Evolutionary conservation across 2,888 invertebrate species (phyloP), one percentile per base, ranked within the genome.

Genomic region (Rugalucina vietnamica): DNA sequence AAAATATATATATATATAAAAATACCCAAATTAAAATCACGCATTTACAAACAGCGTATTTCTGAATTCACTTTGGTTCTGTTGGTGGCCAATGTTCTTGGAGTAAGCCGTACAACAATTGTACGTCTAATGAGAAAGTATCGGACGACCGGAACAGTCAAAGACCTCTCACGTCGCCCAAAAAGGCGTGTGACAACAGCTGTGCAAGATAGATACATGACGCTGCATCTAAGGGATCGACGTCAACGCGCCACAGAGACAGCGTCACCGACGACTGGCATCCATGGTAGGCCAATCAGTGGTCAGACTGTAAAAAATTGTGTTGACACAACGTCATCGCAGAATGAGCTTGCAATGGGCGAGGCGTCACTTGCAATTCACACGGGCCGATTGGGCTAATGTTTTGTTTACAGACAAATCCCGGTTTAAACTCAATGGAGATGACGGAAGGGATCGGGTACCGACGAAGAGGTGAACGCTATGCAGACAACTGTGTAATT

Each of bases 371-470:
- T 8, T 3, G 8, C 37, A 37, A 10, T 24, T 8, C 37, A 34
- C 29, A 14, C 37, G 70, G 24, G 36, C 69, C 24, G 81, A 76
- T 49, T 81, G 81, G 81, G 27, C 49, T n/a, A 39, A 54, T 5
- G 75, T 75, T n/a, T 36, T 70, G 24, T 81, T 81, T 34, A 70
- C 43, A 34, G 76, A 76, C 36, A 76, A 81, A 29, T 60, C 50
- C 12, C 8, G 43, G 32, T 65, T 75, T 18, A 79, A 74, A 12
- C 12, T 65, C 8, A 10, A 49, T 18, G 70, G 54, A 8, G 36
- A 49, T 39, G 81, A 60, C 37, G 75, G 76, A 4, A 27, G 75
- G 54, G 37, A 34, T 4, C 37, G 76, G 8, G 50, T 76, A 81
- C 34, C 27, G 71, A n/a, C 29, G 60, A 50, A 3, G 24, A 21